phyloP scores from a whole-genome alignment of 2,797 vertebrate species.

The Platyrinchus mystaceus region DNA sequence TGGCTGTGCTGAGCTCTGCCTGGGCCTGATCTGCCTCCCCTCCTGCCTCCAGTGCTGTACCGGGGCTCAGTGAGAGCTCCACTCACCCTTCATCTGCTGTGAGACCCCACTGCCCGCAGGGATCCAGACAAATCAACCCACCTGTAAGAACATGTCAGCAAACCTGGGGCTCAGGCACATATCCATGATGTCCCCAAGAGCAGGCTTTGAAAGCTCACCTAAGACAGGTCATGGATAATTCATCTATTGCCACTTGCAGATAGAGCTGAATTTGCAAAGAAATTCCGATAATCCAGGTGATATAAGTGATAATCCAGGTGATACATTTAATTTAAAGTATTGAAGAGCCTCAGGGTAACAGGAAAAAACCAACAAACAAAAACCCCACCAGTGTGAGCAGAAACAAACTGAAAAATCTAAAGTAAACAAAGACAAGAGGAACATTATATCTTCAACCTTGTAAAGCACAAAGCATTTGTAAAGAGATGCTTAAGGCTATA shows the following conservation, averaged over 20 bases:
- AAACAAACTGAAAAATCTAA: neutral
- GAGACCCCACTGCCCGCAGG: fast-evolving
- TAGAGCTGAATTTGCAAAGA: neutral
- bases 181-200: fast-evolving
- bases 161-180: neutral
- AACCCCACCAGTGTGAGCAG: neutral
- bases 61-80: fast-evolving
- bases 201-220: no score
- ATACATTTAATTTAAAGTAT: neutral
- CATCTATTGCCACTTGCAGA: neutral
- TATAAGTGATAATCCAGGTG: neutral
- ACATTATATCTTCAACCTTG: neutral
- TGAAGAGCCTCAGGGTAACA: neutral
- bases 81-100: fast-evolving
- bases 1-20: neutral
- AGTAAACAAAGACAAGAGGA: constrained; percentile 35
- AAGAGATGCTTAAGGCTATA: constrained; percentile 16
- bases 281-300: neutral
- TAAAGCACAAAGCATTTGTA: neutral
- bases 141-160: fast-evolving
- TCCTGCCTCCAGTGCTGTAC: fast-evolving
- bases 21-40: fast-evolving
- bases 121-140: fast-evolving
- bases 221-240: fast-evolving
- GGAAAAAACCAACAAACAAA: neutral